A percentile compares a stretch with the other conserved stretches of the same genome.
These are phyloP conservation scores for Vulpes lagopus DNA, from an alignment of 2,113 vertebrate genomes.

Conservation along the genomic window DNA sequence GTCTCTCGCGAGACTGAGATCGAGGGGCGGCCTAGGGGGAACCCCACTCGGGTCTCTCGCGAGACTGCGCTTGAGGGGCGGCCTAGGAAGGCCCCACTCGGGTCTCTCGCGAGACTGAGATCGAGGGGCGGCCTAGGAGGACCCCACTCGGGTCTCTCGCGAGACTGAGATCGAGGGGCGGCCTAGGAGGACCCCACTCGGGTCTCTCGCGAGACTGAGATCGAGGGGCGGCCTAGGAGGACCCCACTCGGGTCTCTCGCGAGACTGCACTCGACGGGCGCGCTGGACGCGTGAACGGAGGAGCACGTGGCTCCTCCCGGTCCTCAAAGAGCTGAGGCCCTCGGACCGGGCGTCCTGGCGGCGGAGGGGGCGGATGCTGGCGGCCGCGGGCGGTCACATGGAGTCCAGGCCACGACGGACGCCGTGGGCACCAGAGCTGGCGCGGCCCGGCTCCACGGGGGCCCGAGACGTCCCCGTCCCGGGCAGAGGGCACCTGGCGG, in stretches of 20 bases:
- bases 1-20: background rate
- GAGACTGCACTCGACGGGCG: background rate
- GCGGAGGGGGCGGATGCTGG: background rate
- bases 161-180: too few species aligned
- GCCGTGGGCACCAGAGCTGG: background rate
- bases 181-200: background rate
- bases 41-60: background rate
- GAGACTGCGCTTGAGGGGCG: background rate
- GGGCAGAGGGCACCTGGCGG: background rate
- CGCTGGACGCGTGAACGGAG: background rate
- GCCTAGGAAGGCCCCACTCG: rapidly evolving
- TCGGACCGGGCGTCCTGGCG: rapidly evolving
- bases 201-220: background rate
- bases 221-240: background rate
- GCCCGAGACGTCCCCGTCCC: background rate
- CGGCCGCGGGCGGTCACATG: background rate
- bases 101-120: too few species aligned
- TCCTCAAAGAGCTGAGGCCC: background rate
- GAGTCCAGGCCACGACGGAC: background rate
- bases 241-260: background rate
- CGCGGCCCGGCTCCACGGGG: background rate
- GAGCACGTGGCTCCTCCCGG: background rate
- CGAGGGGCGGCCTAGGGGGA: rapidly evolving
- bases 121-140: rapidly evolving
- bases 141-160: background rate